phyloP scores from a whole-genome alignment of 1,140 invertebrate genomes.

The Bilobella aurantiaca region DNA sequence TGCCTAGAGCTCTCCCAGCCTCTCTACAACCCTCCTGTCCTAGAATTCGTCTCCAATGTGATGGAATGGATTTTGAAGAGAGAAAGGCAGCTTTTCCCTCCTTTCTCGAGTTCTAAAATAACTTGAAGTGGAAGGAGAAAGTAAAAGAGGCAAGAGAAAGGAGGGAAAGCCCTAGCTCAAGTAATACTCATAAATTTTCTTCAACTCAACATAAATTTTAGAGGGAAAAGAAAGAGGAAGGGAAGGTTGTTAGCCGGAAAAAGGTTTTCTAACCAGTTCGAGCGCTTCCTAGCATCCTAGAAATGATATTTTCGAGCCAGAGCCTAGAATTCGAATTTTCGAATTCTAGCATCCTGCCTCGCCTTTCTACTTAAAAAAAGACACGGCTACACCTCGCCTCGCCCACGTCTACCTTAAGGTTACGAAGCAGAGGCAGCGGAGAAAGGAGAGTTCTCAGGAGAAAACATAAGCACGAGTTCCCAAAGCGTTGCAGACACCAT shows the following conservation, averaged over 20 bases:
- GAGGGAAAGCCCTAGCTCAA: conserved; percentile 15
- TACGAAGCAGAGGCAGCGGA: no score
- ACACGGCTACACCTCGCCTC: no score
- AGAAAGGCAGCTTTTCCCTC: neutral
- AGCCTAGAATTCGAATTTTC: no score
- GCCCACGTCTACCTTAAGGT: no score
- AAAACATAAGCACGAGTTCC: no score
- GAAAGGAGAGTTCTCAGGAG: neutral
- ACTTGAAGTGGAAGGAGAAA: conserved; percentile 4
- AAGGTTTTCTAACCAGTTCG: conserved; percentile 10
- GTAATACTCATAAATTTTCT: conserved; percentile 26
- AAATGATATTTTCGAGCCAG: no score
- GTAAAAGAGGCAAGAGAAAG: neutral
- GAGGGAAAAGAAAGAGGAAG: conserved; percentile 4
- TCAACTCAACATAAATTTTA: conserved; percentile 29
- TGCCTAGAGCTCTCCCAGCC: neutral
- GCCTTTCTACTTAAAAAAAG: no score
- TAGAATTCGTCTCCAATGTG: conserved; percentile 2
- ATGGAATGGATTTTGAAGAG: conserved; percentile 6
- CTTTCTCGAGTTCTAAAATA: neutral
- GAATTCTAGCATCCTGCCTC: no score
- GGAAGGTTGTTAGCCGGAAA: conserved; percentile 10
- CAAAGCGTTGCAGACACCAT: no score
- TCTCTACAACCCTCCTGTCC: neutral
- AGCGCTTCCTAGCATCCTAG: neutral